Conservation (phyloP, 2,888 invertebrate genomes). For the Spatulosminthurus flaviceps region DNA sequence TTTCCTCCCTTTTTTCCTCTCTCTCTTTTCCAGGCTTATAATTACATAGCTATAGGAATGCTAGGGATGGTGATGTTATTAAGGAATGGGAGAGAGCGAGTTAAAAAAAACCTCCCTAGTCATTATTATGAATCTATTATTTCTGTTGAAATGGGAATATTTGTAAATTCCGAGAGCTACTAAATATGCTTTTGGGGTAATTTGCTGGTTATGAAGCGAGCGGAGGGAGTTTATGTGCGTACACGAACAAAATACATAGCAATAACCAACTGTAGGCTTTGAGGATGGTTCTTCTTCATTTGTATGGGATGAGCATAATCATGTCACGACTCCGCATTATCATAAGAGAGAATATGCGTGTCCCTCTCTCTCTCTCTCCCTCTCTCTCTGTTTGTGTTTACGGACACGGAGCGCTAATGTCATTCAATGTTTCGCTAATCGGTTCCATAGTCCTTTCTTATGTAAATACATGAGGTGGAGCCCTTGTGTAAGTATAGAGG, state of each 20-base stretch:
- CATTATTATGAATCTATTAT: constrained; percentile 2
- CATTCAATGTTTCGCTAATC: constrained; percentile 21
- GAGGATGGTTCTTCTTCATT: not conserved
- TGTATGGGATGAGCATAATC: not conserved
- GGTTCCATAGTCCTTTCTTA: not conserved
- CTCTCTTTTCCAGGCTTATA: no score
- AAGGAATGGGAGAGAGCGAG: not conserved
- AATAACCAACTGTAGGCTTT: no score
- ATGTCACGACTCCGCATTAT: constrained; percentile 1
- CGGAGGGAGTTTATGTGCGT: not conserved
- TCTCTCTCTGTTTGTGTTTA: not conserved
- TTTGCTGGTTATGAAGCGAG: not conserved
- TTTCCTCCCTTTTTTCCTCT: no score
- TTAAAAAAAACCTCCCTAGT: not conserved
- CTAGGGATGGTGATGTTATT: not conserved
- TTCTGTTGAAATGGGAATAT: not conserved
- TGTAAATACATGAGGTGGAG: no score
- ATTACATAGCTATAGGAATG: no score
- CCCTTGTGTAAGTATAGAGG: no score
- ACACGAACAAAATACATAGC: no score
- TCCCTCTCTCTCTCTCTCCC: no score
- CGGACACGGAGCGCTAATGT: not conserved
- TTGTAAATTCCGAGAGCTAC: not conserved
- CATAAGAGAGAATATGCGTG: constrained; percentile 8
- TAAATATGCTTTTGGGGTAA: not conserved